Evolutionary conservation across 2,888 invertebrate genomes (phyloP), one percentile per base, ranked within the genome.

Genomic region (Micoletzkya japonica): DNA sequence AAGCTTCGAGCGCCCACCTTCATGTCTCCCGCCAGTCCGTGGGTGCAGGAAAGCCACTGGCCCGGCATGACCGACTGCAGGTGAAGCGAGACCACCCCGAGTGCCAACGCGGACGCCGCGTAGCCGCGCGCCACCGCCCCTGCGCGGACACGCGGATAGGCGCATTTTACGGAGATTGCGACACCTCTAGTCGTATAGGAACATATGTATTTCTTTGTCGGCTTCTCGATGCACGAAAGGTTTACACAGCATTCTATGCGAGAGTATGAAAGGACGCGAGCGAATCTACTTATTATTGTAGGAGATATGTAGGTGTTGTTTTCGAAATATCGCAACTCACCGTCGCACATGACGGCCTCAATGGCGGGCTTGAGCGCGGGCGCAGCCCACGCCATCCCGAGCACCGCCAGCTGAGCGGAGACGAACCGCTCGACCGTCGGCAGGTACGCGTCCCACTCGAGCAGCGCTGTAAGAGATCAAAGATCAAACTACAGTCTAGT

Each of bases 361-460:
- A 64, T 50, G 50, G 64, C 34, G 2, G 34, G 32, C 24, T 39
- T n/a, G 7, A 64, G 64, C 26, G 24, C 34, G 36, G 64, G 64
- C 24, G 36, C 20, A 50, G 52, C 34, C 54, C 54, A 54, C 6
- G n/a, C 56, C 17, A 26, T 39, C 7, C 67, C 56, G 24, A 67
- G 36, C 24, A 67, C 32, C 26, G 36, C 30, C 24, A 67, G 39
- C 28, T 67, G 67, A 28, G 57, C 67, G 10, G 56, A 37, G 39
- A 39, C 72, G 69, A 78, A 76, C 4, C 78, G 72, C 26, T 77
- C 75, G n/a, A 76, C 68, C 28, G 74, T 76, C 7, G 78, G 78
- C 39, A 78, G 74, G 28, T 74, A 72, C 1, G 74, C 76, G 59
- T 78, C 78, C 78, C 78, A 78, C 20, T 64, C 63, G 37, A 78